Evolutionary conservation across 23 tunicate species (phyloP).

Genomic region (Ciona savignyi): DNA sequence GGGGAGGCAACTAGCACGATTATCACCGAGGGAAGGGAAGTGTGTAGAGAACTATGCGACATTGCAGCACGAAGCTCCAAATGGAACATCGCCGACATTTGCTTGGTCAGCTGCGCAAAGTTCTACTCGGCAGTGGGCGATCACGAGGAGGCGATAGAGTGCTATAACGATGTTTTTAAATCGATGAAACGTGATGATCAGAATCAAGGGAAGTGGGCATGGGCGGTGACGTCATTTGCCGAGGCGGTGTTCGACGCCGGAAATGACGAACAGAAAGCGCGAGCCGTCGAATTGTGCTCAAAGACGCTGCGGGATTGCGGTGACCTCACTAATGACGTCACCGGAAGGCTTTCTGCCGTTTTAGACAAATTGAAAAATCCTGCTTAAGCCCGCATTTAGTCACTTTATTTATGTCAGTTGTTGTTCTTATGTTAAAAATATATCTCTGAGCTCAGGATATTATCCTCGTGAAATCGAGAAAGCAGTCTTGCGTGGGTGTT

Average conservation of each 20-base stretch:
- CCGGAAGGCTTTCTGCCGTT: background rate
- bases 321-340: background rate
- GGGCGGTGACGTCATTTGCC: conserved; percentile 30
- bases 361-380: background rate
- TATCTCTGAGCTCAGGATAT: no score
- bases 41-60: background rate
- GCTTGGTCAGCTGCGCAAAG: conserved; percentile 33
- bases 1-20: no score
- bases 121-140: conserved; percentile 18
- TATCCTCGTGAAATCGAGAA: no score
- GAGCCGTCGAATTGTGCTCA: background rate
- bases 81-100: background rate
- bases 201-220: conserved; percentile 3
- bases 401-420: no score
- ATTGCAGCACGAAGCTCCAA: background rate
- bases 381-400: no score
- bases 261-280: background rate
- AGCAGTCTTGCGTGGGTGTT: no score
- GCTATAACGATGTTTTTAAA: conserved; percentile 7
- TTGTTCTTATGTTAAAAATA: no score
- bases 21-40: no score
- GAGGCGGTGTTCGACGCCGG: conserved; percentile 1
- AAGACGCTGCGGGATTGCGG: background rate
- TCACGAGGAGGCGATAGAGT: conserved; percentile 3
- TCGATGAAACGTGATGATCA: background rate